These are phyloP conservation scores for Rhipidura dahli DNA, from an alignment of 2,113 vertebrate species.

Conservation along the genomic window DNA sequence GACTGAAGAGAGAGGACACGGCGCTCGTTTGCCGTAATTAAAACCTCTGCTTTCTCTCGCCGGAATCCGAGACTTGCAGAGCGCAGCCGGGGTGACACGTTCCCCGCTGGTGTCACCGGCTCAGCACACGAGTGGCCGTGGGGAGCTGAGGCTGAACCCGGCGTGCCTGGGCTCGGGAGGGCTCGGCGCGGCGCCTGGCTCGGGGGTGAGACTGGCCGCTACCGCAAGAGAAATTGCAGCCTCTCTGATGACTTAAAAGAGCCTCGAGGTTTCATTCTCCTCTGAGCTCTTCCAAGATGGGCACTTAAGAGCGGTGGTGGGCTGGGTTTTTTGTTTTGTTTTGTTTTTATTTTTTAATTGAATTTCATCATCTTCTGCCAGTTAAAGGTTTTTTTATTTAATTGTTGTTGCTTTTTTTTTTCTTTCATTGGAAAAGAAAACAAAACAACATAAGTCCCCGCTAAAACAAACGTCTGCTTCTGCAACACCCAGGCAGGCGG, in stretches of 20 bases:
- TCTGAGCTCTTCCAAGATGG: neutral
- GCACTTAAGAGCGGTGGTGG: neutral
- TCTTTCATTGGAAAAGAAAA: constrained; percentile 47
- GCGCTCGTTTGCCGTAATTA: constrained; percentile 66
- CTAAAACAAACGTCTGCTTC: constrained; percentile 22
- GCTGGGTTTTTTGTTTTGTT: neutral
- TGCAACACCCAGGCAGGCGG: neutral
- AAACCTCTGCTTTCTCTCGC: constrained; percentile 60
- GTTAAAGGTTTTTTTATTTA: neutral
- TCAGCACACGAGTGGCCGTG: neutral
- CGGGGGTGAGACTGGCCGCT: neutral
- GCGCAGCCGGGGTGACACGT: neutral
- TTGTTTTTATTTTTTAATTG: neutral
- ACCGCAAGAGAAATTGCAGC: constrained; percentile 22
- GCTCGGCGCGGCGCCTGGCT: neutral
- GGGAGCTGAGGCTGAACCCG: neutral
- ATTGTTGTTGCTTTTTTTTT: neutral
- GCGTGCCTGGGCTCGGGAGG: neutral
- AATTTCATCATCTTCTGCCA: neutral
- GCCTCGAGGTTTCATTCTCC: neutral
- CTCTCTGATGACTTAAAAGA: neutral
- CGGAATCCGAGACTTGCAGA: neutral
- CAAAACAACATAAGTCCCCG: neutral
- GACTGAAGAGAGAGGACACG: constrained; percentile 61
- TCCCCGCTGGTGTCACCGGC: neutral